Conservation (phyloP, 1,140 invertebrate genomes). For the Anagrus nilaparvatae region DNA sequence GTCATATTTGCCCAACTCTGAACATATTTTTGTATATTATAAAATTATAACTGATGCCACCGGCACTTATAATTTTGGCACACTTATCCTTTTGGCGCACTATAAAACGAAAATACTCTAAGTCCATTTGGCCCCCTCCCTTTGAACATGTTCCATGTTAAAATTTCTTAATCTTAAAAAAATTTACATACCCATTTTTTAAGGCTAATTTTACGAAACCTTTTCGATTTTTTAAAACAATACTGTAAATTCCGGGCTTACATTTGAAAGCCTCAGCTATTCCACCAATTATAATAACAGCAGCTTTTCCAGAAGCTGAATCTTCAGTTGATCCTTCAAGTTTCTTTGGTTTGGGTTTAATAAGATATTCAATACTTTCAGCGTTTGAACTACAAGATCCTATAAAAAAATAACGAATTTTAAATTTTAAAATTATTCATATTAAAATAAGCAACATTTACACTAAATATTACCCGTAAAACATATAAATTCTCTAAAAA, state of each 20-base stretch:
- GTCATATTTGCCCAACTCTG: no score
- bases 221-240: slow-evolving; percentile 62
- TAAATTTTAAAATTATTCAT: background rate
- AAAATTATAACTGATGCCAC: no score
- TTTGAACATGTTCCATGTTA: no score
- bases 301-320: slow-evolving; percentile 37
- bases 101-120: no score
- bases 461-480: slow-evolving; percentile 42
- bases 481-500: slow-evolving; percentile 64
- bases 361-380: slow-evolving; percentile 43
- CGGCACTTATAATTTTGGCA: no score
- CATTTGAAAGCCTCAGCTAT: slow-evolving; percentile 68
- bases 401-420: slow-evolving; percentile 1
- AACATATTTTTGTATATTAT: no score
- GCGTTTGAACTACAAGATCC: slow-evolving; percentile 48
- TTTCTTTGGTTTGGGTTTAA: slow-evolving; percentile 30
- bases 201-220: slow-evolving; percentile 76
- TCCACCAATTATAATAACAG: slow-evolving; percentile 68
- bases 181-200: slow-evolving; percentile 56
- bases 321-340: slow-evolving; percentile 40
- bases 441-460: background rate
- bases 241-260: slow-evolving; percentile 57
- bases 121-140: no score
- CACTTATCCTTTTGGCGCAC: no score
- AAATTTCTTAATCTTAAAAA: no score